Percentiles rank a stretch among this genome's conserved stretches.
Evolutionary conservation across 2,797 vertebrate genomes (phyloP).

Genomic region (Lutjanus campechanus): DNA sequence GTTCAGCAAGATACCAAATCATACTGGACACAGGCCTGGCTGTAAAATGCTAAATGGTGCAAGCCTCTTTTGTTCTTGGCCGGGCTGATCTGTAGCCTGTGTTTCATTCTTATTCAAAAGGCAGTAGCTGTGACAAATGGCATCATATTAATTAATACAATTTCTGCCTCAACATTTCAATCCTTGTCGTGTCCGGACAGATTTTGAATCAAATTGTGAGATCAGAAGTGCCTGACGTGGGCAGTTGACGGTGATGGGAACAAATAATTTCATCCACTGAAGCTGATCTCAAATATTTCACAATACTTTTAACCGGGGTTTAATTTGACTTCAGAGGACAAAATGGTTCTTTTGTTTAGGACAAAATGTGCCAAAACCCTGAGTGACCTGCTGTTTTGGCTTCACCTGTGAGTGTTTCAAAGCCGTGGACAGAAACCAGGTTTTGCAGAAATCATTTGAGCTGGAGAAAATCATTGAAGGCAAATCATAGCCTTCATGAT

Average conservation of each 20-base stretch:
- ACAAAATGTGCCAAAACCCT: conserved; percentile 8
- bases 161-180: conserved; percentile 8
- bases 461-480: conserved; percentile 16
- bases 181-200: not conserved
- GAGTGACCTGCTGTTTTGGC: conserved; percentile 27
- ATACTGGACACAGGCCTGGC: conserved; percentile 47
- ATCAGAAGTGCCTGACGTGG: conserved; percentile 22
- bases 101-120: conserved; percentile 23
- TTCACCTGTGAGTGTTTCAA: conserved; percentile 47
- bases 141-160: conserved; percentile 13
- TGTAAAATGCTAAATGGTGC: conserved; percentile 51
- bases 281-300: conserved; percentile 37
- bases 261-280: conserved; percentile 43
- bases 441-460: conserved; percentile 40
- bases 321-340: conserved; percentile 60
- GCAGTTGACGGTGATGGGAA: conserved; percentile 33
- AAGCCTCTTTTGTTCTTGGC: conserved; percentile 18
- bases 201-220: conserved; percentile 27
- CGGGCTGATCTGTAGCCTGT: not conserved
- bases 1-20: conserved; percentile 73
- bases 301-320: conserved; percentile 31
- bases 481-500: conserved; percentile 27
- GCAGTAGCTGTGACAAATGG: conserved; percentile 16
- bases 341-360: conserved; percentile 33
- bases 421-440: conserved; percentile 23